A percentile compares a stretch with the other conserved stretches of the same genome.
phyloP scores from a whole-genome alignment of 2,888 invertebrate species.

The Ethmia dodecea region DNA sequence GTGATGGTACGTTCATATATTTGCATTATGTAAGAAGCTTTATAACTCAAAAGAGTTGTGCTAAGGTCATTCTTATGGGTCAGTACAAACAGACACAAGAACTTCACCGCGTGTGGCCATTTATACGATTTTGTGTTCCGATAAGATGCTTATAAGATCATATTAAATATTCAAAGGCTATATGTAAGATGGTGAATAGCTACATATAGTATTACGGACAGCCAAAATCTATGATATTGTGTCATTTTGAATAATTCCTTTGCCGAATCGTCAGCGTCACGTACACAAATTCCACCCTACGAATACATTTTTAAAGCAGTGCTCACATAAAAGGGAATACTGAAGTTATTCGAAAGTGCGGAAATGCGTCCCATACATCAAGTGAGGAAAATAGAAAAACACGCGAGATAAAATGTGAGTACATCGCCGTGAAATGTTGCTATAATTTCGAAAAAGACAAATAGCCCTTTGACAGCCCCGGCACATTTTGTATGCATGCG shows the following conservation, averaged over 20 bases:
- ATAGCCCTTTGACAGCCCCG: constrained; percentile 50
- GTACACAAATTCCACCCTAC: constrained; percentile 36
- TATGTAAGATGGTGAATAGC: too few species aligned
- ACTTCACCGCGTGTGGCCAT: constrained; percentile 47
- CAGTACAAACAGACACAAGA: constrained; percentile 38
- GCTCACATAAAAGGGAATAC: constrained; percentile 70
- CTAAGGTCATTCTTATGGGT: constrained; percentile 35
- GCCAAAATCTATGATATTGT: too few species aligned
- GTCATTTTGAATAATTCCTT: constrained; percentile 22
- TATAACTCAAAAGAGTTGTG: too few species aligned
- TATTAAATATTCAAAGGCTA: too few species aligned
- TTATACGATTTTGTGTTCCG: constrained; percentile 31
- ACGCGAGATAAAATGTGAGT: constrained; percentile 64
- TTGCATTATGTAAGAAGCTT: too few species aligned
- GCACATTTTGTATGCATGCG: constrained; percentile 49
- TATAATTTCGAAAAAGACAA: constrained; percentile 63
- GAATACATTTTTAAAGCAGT: constrained; percentile 71
- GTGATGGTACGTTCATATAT: neutral
- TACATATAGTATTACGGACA: too few species aligned
- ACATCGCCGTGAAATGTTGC: constrained; percentile 63
- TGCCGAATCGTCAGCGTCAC: constrained; percentile 8
- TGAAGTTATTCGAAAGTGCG: constrained; percentile 68
- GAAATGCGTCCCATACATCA: constrained; percentile 75
- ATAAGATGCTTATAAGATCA: constrained; percentile 38
- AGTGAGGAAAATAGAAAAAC: constrained; percentile 69